phyloP scores from a whole-genome alignment of 1,140 invertebrate genomes.

The Drosophila melanica region DNA sequence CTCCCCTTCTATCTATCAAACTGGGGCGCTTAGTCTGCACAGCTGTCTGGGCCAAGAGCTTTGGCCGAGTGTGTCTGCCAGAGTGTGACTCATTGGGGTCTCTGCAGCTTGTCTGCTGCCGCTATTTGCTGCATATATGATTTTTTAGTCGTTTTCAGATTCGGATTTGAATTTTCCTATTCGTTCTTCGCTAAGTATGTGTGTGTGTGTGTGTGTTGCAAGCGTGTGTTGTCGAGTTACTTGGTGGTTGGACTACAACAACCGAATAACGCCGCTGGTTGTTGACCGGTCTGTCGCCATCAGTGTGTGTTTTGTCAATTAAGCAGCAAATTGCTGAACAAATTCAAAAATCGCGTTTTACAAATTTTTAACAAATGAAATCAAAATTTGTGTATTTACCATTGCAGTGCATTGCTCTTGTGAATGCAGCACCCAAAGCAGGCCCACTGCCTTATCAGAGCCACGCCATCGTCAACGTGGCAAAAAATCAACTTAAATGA shows the following conservation, averaged over 20 bases:
- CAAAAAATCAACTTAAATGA: slow-evolving; percentile 71
- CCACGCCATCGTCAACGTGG: slow-evolving; percentile 68
- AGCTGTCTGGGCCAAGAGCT: slow-evolving; percentile 73
- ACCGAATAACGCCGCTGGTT: slow-evolving; percentile 70
- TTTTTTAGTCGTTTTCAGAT: slow-evolving; percentile 70
- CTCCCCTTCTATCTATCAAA: slow-evolving; percentile 16
- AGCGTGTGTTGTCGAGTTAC: slow-evolving; percentile 29
- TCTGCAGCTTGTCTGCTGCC: slow-evolving; percentile 61
- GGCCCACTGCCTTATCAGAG: slow-evolving; percentile 53
- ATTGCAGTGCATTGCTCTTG: slow-evolving; percentile 16
- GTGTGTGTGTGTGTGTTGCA: slow-evolving; percentile 18
- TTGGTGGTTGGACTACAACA: slow-evolving; percentile 26
- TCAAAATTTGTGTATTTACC: slow-evolving; percentile 39
- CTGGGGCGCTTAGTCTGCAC: slow-evolving; percentile 64
- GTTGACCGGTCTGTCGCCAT: slow-evolving; percentile 53
- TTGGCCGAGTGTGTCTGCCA: slow-evolving; percentile 15
- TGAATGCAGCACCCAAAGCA: slow-evolving; percentile 17
- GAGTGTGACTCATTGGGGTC: slow-evolving; percentile 74
- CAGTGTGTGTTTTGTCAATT: slow-evolving; percentile 79
- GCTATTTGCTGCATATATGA: slow-evolving; percentile 80
- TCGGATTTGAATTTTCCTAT: slow-evolving; percentile 46
- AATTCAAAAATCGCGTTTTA: slow-evolving; percentile 78
- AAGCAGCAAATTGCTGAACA: slow-evolving; percentile 79
- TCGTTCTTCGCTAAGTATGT: slow-evolving; percentile 25
- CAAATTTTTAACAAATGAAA: slow-evolving; percentile 67